Evolutionary conservation across 2,113 vertebrate genomes (phyloP).

Genomic region (Solenodon paradoxus): DNA sequence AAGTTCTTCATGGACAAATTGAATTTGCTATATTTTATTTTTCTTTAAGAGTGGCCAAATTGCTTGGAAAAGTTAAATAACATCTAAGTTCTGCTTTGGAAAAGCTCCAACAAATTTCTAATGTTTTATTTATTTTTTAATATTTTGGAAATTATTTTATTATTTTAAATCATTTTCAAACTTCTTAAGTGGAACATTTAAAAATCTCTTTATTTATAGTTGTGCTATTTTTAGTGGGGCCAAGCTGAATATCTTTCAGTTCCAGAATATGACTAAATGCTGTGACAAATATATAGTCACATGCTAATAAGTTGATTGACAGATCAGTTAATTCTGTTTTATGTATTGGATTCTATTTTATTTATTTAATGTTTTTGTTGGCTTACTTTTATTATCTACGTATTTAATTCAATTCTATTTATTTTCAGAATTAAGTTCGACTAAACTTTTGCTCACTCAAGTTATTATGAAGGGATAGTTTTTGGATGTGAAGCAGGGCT

Average conservation of each 20-base stretch:
- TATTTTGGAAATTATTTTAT: neutral
- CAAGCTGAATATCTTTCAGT: neutral
- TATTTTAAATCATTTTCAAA: neutral
- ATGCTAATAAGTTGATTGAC: neutral
- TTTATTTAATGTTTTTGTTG: neutral
- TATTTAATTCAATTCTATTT: neutral
- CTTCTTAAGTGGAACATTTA: neutral
- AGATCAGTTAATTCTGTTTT: neutral
- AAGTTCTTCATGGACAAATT: neutral
- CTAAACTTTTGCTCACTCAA: neutral
- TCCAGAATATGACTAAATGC: neutral
- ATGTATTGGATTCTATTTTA: neutral
- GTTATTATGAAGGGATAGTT: neutral
- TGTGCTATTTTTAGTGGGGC: neutral
- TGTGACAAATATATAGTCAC: neutral
- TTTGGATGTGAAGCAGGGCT: too few relatives aligned
- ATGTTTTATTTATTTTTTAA: neutral
- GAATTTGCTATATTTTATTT: neutral
- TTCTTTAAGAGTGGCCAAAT: neutral
- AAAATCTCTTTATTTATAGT: neutral
- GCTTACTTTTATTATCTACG: neutral
- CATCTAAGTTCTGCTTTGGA: slow-evolving; percentile 2
- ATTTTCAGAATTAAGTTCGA: neutral
- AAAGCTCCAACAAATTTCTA: neutral
- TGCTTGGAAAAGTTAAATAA: neutral